Evolutionary conservation across 2,797 vertebrate genomes (phyloP).

Genomic region (Acrocephalus scirpaceus): DNA sequence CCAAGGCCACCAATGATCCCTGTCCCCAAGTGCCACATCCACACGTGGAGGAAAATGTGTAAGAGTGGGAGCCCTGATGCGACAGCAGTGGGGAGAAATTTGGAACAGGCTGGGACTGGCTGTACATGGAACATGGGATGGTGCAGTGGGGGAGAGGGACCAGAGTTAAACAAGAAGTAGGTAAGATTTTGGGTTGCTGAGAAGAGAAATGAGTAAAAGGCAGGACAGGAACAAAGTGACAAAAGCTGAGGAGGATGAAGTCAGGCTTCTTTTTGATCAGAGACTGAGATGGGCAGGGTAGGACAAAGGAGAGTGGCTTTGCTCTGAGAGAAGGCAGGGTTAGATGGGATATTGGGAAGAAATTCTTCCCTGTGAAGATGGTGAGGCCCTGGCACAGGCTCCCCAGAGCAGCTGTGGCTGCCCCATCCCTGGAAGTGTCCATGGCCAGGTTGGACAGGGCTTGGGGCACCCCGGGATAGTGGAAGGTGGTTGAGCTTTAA

Average conservation of each 20-base stretch:
- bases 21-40: too few species aligned
- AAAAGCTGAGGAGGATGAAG: neutral
- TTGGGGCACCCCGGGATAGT: fast-evolving
- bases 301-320: neutral
- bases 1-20: too few species aligned
- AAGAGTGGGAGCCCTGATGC: neutral
- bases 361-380: fast-evolving
- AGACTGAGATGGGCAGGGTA: neutral
- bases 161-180: neutral
- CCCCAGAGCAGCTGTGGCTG: neutral
- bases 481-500: neutral
- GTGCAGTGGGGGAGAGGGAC: neutral
- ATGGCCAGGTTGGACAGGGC: fast-evolving
- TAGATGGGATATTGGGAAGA: neutral
- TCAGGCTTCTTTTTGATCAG: neutral
- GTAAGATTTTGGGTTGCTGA: neutral
- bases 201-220: neutral
- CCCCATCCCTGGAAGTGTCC: neutral
- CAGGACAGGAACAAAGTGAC: neutral
- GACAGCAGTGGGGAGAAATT: neutral
- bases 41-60: fast-evolving
- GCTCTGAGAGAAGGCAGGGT: neutral
- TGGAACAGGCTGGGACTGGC: neutral
- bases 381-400: fast-evolving
- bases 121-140: neutral